Percentiles rank a stretch among this genome's conserved stretches.
These are phyloP conservation scores for Nesoenas mayeri DNA, from an alignment of 2,113 vertebrate species.

Conservation along the genomic window DNA sequence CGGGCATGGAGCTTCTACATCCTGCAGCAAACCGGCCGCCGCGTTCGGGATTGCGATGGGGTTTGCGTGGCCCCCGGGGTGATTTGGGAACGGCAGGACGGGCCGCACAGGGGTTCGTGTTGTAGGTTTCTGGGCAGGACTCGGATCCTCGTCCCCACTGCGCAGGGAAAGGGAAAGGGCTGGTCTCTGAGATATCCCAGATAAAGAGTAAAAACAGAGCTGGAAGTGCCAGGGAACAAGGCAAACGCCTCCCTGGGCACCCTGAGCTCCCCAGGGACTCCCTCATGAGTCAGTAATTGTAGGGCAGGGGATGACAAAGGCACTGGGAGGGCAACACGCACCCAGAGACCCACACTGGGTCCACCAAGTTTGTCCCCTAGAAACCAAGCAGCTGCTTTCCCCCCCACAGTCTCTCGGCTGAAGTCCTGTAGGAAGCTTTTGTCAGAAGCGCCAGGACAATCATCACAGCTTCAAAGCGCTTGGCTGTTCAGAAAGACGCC, in stretches of 20 bases:
- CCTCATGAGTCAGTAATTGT: no score
- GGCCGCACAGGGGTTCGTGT: background rate
- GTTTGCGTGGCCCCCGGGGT: no score
- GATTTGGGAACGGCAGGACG: background rate
- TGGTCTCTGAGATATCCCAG: background rate
- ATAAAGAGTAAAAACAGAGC: background rate
- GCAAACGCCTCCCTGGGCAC: no score
- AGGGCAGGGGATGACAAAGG: no score
- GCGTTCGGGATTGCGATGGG: no score
- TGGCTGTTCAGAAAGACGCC: background rate
- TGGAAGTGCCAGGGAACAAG: background rate
- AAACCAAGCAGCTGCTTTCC: rapidly evolving
- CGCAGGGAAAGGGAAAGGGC: background rate
- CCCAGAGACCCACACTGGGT: background rate
- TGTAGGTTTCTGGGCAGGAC: background rate
- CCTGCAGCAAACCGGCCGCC: no score
- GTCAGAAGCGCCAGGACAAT: background rate
- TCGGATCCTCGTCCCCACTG: no score
- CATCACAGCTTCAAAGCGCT: background rate
- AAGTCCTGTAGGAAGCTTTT: background rate
- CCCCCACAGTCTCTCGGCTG: background rate
- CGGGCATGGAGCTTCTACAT: no score
- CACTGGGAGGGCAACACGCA: no score
- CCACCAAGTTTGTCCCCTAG: background rate
- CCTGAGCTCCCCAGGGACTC: no score